Conservation (phyloP, 2,797 vertebrate species). For the Gymnodraco acuticeps region DNA sequence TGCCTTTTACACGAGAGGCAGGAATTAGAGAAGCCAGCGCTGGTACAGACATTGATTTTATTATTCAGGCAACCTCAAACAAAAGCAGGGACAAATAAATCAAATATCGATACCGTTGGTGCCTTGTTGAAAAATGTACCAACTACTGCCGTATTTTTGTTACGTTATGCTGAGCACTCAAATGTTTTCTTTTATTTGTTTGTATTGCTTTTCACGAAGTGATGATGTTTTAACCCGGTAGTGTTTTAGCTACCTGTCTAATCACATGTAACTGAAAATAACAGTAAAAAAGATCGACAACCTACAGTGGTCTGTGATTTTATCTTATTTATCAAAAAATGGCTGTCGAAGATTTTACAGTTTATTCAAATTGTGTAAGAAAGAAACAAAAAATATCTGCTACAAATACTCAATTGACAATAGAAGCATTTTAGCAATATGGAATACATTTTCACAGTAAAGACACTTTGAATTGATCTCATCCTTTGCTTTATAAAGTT, state of each 20-base stretch:
- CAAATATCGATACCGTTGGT: conserved; percentile 83
- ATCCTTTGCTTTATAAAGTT: conserved; percentile 22
- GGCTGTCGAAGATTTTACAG: background rate
- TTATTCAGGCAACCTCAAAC: conserved; percentile 83
- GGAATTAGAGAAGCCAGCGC: conserved; percentile 72
- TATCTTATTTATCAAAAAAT: conserved; percentile 28
- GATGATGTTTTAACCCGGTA: conserved; percentile 88
- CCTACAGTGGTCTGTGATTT: conserved; percentile 58
- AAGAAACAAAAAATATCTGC: conserved; percentile 14
- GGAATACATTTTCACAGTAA: conserved; percentile 1
- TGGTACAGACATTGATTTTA: conserved; percentile 83
- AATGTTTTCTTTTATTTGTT: conserved; percentile 86
- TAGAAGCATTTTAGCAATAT: background rate
- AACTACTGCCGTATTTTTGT: conserved; percentile 93
- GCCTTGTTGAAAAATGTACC: conserved; percentile 93
- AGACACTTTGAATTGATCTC: conserved; percentile 21
- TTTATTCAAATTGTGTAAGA: conserved; percentile 52
- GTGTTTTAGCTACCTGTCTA: conserved; percentile 97
- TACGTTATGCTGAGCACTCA: conserved; percentile 88
- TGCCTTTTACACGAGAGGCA: conserved; percentile 70
- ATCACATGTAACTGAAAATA: conserved; percentile 85
- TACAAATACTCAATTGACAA: conserved; percentile 7
- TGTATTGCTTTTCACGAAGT: conserved; percentile 92
- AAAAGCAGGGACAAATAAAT: conserved; percentile 83
- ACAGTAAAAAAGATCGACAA: conserved; percentile 71